Evolutionary conservation across 2,888 invertebrate species (phyloP), one percentile per base, ranked within the genome.

Genomic region (Pachydiplax longipennis): DNA sequence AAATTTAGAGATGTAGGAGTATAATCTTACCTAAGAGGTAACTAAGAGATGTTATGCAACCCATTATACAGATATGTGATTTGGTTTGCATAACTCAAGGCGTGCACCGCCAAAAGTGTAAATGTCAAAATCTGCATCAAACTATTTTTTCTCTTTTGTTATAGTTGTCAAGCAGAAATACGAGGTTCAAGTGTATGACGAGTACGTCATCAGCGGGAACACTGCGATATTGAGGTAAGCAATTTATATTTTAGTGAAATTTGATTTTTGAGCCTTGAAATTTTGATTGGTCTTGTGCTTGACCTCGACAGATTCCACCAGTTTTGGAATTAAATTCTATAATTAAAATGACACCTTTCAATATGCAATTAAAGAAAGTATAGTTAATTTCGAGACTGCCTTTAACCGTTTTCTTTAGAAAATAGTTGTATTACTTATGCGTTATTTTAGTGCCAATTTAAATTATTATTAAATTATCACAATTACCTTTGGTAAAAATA

Each of bases 151-250:
- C 91, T 91, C 90, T 91, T 92, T 92, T 92, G 91, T 95, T 95
- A 5, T 95, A 98, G 98, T 97, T 93, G 95, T 98, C 92, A 97
- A 96, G 93, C 96, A 97, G 93, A 97, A 97, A 92, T 98, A 98
- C 95, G 97, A 97, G 92, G 97, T 98, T 90, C 97, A 97, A 94
- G 98, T 98, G 92, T 97, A 97, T 92, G 98, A 98, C 94, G 98
- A 98, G 93, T 98, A 98, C 95, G 98, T 98, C 93, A 97, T 98
- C 94, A 96, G 97, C 91, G 98, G 98, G 91, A 98, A 98, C 94
- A 97, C 98, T 18, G 98, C 98, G 4, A 97, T 98, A 91, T 95
- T 99, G 92, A 96, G 97, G 92, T 95, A 94, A 92, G 61, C 18
- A 90, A 35, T 81, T 53, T 53, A 15, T 4, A 18, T 53, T 15